Percentiles rank a stretch among this genome's conserved stretches.
Evolutionary conservation across 2,888 invertebrate genomes (phyloP).

Genomic region (Mayetiola destructor): DNA sequence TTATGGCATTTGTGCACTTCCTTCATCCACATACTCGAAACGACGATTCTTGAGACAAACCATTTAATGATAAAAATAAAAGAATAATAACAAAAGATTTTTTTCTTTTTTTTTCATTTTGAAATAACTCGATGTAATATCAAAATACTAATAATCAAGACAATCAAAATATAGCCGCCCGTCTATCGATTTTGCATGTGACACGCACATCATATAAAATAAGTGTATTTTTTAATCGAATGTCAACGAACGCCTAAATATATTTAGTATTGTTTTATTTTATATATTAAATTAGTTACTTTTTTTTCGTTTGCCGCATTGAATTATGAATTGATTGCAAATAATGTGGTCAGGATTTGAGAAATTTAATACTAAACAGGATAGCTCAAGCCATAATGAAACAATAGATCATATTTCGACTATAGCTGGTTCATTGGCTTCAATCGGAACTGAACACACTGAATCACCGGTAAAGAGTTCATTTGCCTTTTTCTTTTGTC

Average conservation of each 20-base stretch:
- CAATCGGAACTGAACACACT: constrained; percentile 45
- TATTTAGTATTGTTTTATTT: too few relatives aligned
- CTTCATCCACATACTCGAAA: too few relatives aligned
- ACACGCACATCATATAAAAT: too few relatives aligned
- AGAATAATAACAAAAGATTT: neutral
- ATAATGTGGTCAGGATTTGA: constrained; percentile 15
- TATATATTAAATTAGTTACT: too few relatives aligned
- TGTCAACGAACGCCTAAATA: too few relatives aligned
- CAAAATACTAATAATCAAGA: too few relatives aligned
- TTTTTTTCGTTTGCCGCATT: neutral
- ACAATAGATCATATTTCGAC: constrained; percentile 51
- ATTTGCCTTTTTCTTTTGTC: too few relatives aligned
- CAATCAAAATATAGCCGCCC: too few relatives aligned
- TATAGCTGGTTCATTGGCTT: constrained; percentile 52
- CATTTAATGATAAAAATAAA: neutral
- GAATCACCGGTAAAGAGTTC: constrained; percentile 20
- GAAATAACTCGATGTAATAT: too few relatives aligned
- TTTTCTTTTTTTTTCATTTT: neutral
- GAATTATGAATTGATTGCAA: neutral
- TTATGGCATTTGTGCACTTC: too few relatives aligned
- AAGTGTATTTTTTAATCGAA: too few relatives aligned
- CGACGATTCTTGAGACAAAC: neutral
- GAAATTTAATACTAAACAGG: neutral
- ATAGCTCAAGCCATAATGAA: constrained; percentile 13
- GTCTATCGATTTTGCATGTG: too few relatives aligned